Evolutionary conservation across 1,140 invertebrate genomes (phyloP), one percentile per base, ranked within the genome.

Genomic region (Aphaenogaster ashmeadi): DNA sequence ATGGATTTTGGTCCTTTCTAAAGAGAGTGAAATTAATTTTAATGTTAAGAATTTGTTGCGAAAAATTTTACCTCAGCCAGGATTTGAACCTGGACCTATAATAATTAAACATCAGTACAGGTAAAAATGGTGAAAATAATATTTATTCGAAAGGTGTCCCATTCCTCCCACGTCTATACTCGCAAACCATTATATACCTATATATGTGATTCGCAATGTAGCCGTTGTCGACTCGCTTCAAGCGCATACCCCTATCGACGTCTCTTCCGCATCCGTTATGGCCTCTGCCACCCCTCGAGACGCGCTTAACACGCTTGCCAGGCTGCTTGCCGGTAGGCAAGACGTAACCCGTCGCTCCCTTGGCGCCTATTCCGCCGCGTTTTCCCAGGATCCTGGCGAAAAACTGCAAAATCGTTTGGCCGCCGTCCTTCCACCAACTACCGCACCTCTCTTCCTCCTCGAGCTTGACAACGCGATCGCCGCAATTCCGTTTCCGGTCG

Each of bases 371-470:
- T 75, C 44, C 69, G 33, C 8, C 56, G 13, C 71, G 77, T 21
- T 74, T 89, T 6, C 86, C 88, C 69, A 91, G 60, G 36, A 91
- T 88, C 81, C 86, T 87, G n/a, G 69, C 52, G 47, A 89, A 88
- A 36, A 91, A 91, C 18, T 86, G 80, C 18, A 89, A 54, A 69
- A 90, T 79, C 44, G 84, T 74, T 77, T 88, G 84, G 3, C 72
- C 58, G 13, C 87, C 41, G 47, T 86, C 38, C 38, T 41, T 87
- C 90, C 88, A 91, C 88, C 86, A 87, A 41, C 71, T 86, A 21
- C 58, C 69, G 27, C 72, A 56, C 33, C 67, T 77, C 27, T 77
- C 11, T 1, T 54, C n/a, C 6, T 60, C 27, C 15, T 33, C 21
- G 21, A 36, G 3, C 72, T 90, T 38, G 33, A 56, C 52, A 33